A percentile compares a stretch with the other conserved stretches of the same genome.
Evolutionary conservation across 2,113 vertebrate genomes (phyloP).

Genomic region (Potamarius usumacintae): DNA sequence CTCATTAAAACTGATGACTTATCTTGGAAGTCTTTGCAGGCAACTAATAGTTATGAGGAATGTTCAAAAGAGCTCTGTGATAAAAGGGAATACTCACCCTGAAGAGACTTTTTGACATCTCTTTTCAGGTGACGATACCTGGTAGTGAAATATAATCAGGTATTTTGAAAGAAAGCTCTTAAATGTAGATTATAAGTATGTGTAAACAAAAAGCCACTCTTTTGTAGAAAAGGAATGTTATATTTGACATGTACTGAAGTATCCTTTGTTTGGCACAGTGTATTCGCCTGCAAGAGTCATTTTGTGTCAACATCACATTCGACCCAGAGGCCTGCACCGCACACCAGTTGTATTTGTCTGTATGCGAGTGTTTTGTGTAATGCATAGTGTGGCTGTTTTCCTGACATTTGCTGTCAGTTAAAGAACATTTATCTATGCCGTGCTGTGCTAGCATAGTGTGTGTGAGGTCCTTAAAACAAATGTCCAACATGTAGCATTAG

Average conservation of each 20-base stretch:
- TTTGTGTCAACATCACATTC: not conserved
- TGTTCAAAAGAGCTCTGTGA: conserved; percentile 1
- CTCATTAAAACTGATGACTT: not conserved
- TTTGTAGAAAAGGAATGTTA: not conserved
- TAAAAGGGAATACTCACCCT: conserved; percentile 14
- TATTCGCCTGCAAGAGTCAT: conserved; percentile 8
- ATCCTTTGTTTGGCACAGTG: conserved; percentile 53
- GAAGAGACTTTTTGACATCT: not conserved
- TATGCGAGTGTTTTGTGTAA: not conserved
- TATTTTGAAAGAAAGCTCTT: conserved; percentile 16
- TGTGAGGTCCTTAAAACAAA: conserved; percentile 7
- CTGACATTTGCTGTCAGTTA: conserved; percentile 50
- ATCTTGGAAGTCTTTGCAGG: not conserved
- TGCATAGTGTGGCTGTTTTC: conserved; percentile 51
- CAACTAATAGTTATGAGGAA: conserved; percentile 19
- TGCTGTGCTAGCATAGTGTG: conserved; percentile 60
- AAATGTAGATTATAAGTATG: not conserved
- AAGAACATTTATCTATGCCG: conserved; percentile 60
- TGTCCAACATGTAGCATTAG: conserved; percentile 39
- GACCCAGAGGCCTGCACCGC: not conserved
- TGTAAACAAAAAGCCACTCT: conserved; percentile 19
- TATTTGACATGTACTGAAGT: not conserved
- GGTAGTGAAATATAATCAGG: not conserved
- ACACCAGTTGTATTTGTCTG: not conserved
- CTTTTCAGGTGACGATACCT: not conserved